A percentile compares a stretch with the other conserved stretches of the same genome.
These are phyloP conservation scores for Carduelis carduelis DNA, from an alignment of 2,797 vertebrate species.

Conservation along the genomic window DNA sequence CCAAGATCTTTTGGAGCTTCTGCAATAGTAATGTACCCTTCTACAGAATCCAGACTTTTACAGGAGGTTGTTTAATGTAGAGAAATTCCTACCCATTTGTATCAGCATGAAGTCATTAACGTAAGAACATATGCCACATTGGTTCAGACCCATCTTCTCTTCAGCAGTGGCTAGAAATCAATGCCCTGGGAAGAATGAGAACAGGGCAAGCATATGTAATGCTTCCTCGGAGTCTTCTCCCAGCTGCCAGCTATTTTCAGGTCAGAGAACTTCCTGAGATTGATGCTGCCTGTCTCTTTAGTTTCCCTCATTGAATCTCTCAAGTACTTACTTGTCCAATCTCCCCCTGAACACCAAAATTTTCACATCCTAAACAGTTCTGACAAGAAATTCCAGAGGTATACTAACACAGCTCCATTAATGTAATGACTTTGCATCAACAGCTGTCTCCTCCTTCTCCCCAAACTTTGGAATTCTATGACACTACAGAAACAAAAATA, in stretches of 20 bases:
- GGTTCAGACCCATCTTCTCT: conserved; percentile 48
- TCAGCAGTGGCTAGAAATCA: conserved; percentile 53
- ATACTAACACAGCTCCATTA: not conserved
- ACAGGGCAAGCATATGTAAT: conserved; percentile 56
- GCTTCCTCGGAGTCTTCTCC: conserved; percentile 42
- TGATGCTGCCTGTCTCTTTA: conserved; percentile 43
- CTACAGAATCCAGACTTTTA: not conserved
- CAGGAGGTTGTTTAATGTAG: not conserved
- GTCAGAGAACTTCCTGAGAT: conserved; percentile 55
- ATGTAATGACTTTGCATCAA: not conserved
- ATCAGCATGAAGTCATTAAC: conserved; percentile 46
- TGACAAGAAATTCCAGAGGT: not conserved
- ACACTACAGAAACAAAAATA: not conserved
- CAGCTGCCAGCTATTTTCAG: conserved; percentile 60
- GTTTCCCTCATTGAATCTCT: not conserved
- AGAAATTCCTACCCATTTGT: conserved; percentile 44
- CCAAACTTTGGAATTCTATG: not conserved
- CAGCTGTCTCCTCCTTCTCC: not conserved
- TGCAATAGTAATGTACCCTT: not conserved
- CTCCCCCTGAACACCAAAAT: not conserved
- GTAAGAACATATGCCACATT: conserved; percentile 51
- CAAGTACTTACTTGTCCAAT: not conserved
- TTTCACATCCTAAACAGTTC: not conserved
- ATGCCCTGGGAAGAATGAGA: conserved; percentile 39
- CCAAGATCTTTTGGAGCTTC: not conserved